Conservation (phyloP, 2,888 invertebrate species). For the Mesochorus sp. region DNA sequence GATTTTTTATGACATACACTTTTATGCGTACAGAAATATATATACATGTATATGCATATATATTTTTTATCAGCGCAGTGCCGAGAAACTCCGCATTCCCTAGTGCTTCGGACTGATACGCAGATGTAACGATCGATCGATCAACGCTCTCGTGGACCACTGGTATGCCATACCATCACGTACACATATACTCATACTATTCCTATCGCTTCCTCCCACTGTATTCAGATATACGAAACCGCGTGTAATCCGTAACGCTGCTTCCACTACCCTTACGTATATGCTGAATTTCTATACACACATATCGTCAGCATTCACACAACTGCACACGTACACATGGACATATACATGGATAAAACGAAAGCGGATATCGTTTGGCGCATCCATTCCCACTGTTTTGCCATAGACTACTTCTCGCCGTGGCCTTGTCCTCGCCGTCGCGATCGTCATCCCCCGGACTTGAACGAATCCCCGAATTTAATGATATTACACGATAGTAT, state of each 20-base stretch:
- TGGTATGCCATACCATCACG: constrained; percentile 12
- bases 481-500: constrained; percentile 58
- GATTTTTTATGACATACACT: too few species aligned
- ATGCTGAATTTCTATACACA: not conserved
- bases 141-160: constrained; percentile 18
- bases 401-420: constrained; percentile 39
- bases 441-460: constrained; percentile 34
- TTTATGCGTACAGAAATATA: too few species aligned
- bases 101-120: not conserved
- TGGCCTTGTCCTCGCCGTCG: constrained; percentile 43
- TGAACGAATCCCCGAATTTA: constrained; percentile 51
- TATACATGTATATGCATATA: not conserved
- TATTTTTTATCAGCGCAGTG: not conserved
- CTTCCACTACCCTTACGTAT: constrained; percentile 6
- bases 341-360: not conserved
- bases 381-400: constrained; percentile 29
- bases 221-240: constrained; percentile 45
- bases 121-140: constrained; percentile 35
- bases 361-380: constrained; percentile 16
- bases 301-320: not conserved
- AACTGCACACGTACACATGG: not conserved
- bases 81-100: not conserved
- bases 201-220: constrained; percentile 18
- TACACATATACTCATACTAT: constrained; percentile 13
- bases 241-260: constrained; percentile 48